Base-by-base conservation (phyloP, 2,888 invertebrate genomes). In the Amphipyra berbera region DNA sequence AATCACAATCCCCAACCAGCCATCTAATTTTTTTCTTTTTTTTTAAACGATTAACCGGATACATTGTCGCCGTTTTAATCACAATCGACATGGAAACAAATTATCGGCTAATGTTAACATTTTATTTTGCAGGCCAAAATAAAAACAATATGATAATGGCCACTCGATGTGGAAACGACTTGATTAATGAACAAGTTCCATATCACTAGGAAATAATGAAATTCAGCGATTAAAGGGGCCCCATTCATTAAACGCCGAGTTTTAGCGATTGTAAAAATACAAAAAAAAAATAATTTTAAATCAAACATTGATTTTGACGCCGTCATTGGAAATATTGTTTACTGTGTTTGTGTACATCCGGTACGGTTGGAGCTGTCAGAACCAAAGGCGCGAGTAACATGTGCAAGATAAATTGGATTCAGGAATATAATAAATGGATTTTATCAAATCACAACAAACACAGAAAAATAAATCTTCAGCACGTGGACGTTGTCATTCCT, bases 121-220 rank as follows among this genome's bases (percentile, higher is more conserved):
- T 68, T 45, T 61, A 57, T 68, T 42, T 67, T 62, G 48, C 52
- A 48, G 50, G n/a, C n/a, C 15, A 52, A 15, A 62, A 58, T 50
- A 54, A 67, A 67, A 42, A 50, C 48, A 52, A 44, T 30, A 33
- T 55, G 63, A 75, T 65, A 73, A 54, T 74, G 41, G 37, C 47
- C 52, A 55, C 45, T 61, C 54, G 45, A 60, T 69, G 60, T 58
- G 57, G 69, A 61, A 70, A 38, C 15, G 37, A 54, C 56, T 8
- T 30, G 66, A 70, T 65, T 58, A 72, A 5, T 50, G 52, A 58
- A 70, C 60, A 44, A 58, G 47, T 60, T 61, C 37, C 45, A 56
- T 58, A 70, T 58, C 57, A 35, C 42, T 47, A 53, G 66, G 60
- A 68, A 73, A 73, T 70, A 55, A 60, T 64, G 50, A 54, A 42